Evolutionary conservation across 2,113 vertebrate genomes (phyloP).

Genomic region (Crotophaga sulcirostris): DNA sequence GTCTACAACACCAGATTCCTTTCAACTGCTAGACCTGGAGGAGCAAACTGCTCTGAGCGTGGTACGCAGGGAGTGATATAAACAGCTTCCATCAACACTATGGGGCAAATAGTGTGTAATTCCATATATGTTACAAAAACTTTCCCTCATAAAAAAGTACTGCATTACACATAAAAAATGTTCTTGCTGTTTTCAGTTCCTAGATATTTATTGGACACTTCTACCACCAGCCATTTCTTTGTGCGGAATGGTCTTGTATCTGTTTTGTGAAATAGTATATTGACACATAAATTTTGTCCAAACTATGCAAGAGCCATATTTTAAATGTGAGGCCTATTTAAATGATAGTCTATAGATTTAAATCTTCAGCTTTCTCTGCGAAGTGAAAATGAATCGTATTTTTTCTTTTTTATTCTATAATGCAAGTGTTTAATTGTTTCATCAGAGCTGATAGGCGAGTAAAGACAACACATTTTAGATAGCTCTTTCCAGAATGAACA

Average conservation of each 20-base stretch:
- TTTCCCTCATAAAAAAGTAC: slow-evolving; percentile 46
- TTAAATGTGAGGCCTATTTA: neutral
- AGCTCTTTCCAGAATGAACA: slow-evolving; percentile 1
- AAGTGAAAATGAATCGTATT: neutral
- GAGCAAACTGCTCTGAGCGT: neutral
- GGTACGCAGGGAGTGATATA: neutral
- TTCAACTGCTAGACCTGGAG: slow-evolving; percentile 8
- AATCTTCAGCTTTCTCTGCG: neutral
- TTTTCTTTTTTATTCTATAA: slow-evolving; percentile 28
- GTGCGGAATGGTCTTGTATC: slow-evolving; percentile 8
- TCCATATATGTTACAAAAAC: slow-evolving; percentile 27
- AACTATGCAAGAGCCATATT: slow-evolving; percentile 50
- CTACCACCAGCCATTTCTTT: slow-evolving; percentile 22
- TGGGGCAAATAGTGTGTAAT: neutral
- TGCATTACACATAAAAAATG: slow-evolving; percentile 36
- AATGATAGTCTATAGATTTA: slow-evolving; percentile 13
- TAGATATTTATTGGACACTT: slow-evolving; percentile 49
- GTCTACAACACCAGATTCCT: neutral
- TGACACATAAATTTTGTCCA: slow-evolving; percentile 42
- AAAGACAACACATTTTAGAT: neutral
- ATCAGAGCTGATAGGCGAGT: neutral
- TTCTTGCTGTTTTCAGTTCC: slow-evolving; percentile 1
- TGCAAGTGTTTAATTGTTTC: slow-evolving; percentile 26
- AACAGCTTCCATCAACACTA: slow-evolving; percentile 28
- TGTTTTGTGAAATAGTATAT: neutral